phyloP scores from a whole-genome alignment of 1,140 invertebrate species.

The Ips nitidus region DNA sequence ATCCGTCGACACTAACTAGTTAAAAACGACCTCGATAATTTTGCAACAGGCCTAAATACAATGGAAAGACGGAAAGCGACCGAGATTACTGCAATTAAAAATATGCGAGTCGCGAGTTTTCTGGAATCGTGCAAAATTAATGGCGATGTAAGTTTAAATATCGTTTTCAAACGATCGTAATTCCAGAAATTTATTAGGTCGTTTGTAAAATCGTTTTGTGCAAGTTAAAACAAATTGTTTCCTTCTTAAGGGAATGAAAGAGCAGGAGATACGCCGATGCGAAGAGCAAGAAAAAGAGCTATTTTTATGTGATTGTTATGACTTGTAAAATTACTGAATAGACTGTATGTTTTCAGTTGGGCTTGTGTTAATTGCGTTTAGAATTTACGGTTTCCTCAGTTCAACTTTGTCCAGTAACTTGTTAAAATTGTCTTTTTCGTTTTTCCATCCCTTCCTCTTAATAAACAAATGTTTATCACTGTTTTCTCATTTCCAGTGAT shows the following conservation, averaged over 20 bases:
- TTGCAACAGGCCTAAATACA: conserved; percentile 1
- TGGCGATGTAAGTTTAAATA: conserved; percentile 32
- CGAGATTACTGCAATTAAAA: conserved; percentile 30
- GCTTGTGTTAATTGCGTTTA: too few species aligned
- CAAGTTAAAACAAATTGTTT: conserved; percentile 36
- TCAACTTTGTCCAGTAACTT: too few species aligned
- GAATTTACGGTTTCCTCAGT: too few species aligned
- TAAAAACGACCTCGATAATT: background rate
- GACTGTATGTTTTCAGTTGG: too few species aligned
- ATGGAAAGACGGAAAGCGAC: conserved; percentile 5
- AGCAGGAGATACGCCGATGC: conserved; percentile 17
- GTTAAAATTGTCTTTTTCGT: too few species aligned
- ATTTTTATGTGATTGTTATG: background rate
- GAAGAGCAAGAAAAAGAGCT: conserved; percentile 10
- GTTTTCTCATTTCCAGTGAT: conserved; percentile 11
- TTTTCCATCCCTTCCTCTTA: background rate
- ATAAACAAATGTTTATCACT: conserved; percentile 21
- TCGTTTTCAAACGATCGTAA: conserved; percentile 31
- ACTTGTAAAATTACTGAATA: too few species aligned
- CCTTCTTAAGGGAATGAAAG: conserved; percentile 29
- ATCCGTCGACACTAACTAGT: too few species aligned
- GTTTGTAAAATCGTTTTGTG: conserved; percentile 28
- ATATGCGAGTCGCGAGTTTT: conserved; percentile 27
- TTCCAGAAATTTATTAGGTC: conserved; percentile 33
- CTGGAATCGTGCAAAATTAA: conserved; percentile 30